A percentile compares a stretch with the other conserved stretches of the same genome.
These are phyloP conservation scores for Enteromius argenteus DNA, from an alignment of 2,797 vertebrate species.

Conservation along the genomic window DNA sequence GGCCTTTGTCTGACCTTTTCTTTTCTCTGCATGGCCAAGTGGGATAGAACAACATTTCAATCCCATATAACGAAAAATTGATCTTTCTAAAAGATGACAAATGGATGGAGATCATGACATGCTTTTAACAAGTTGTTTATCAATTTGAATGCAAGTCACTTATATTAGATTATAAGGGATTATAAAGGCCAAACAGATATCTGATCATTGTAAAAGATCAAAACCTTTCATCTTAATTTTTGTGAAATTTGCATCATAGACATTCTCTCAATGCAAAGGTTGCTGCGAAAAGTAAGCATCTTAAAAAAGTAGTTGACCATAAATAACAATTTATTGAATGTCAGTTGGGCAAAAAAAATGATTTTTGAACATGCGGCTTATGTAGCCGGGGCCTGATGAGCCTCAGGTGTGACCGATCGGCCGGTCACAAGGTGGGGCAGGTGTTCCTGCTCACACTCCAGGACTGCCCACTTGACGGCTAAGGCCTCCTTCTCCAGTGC, in stretches of 20 bases:
- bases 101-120: not conserved
- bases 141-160: not conserved
- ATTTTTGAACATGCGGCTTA: too few species aligned
- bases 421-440: too few species aligned
- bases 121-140: constrained; percentile 34
- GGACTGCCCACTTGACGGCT: too few species aligned
- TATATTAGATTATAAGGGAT: not conserved
- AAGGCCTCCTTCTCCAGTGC: too few species aligned
- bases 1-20: constrained; percentile 45
- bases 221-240: constrained; percentile 39
- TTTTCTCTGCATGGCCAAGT: constrained; percentile 1
- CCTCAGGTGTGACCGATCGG: too few species aligned
- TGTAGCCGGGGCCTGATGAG: too few species aligned
- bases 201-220: constrained; percentile 11
- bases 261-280: not conserved
- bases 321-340: too few species aligned
- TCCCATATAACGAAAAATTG: not conserved
- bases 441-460: too few species aligned
- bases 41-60: constrained; percentile 40
- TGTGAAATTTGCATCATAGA: not conserved
- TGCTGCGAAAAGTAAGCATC: not conserved
- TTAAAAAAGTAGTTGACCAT: not conserved
- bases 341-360: too few species aligned
- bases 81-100: constrained; percentile 30
- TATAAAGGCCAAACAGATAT: constrained; percentile 38